Base-by-base conservation (phyloP, 2,888 invertebrate species). In the Athalia cordata region DNA sequence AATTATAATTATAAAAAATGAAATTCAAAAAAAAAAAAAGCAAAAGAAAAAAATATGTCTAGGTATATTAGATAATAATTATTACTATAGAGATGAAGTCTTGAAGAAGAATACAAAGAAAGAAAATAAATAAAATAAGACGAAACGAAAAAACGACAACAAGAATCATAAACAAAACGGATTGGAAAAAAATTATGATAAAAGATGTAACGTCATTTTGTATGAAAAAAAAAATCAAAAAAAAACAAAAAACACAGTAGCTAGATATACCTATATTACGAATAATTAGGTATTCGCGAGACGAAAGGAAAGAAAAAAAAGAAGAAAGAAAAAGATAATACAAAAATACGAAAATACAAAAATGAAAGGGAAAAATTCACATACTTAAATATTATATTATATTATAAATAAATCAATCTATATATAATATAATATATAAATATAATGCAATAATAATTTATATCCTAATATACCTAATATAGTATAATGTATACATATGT, bases 381-480 rank as follows among this genome's bases (percentile, higher is more conserved):
- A 57, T 57, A 29, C 29, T 29, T 29, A 29, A 0, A 29, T 29
- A 29, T 29, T 29, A 2, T 29, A 29, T 29, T 29, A 57, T 57
- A 57, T 57, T 5, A 57, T 57, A 57, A 13, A 57, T 61, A 29
- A 29, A 15, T 62, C 7, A 15, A 7, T 7, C 5, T 61, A 29
- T 62, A 15, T 62, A 62, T 1, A 62, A 62, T 62, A 29, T 43
- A 7, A 4, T 15, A 15, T 15, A 11, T 43, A 15, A 62, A 43
- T 43, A 29, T 9, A 9, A 62, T 62, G 62, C 62, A 29, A 62
- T 62, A 62, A 62, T 62, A 29, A 62, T 62, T 68, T 15, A 67
- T 67, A 50, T 47, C 13, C 29, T 67, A 47, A 66, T 45, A 67
- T 67, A 29, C n/a, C 47, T 67, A 15, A 50, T 50, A 67, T 50